Percentiles rank a stretch among this genome's conserved stretches.
phyloP scores from a whole-genome alignment of 2,113 vertebrate genomes.

The Odontesthes bonariensis region DNA sequence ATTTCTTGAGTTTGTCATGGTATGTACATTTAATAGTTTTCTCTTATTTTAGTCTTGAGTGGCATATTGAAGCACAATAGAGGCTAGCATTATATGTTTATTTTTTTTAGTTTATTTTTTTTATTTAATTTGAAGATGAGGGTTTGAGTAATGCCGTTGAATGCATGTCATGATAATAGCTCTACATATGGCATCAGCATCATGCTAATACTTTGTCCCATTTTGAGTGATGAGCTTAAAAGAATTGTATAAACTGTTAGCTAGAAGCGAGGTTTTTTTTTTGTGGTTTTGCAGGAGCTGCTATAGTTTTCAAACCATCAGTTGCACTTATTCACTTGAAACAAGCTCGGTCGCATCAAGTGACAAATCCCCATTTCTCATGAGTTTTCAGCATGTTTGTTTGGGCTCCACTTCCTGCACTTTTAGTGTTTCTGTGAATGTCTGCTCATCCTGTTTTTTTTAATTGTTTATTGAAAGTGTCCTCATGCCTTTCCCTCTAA shows the following conservation, averaged over 20 bases:
- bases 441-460: slow-evolving; percentile 18
- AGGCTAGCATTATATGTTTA: neutral
- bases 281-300: neutral
- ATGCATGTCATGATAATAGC: neutral
- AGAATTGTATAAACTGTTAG: neutral
- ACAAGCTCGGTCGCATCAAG: slow-evolving; percentile 16
- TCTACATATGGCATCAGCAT: neutral
- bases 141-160: neutral
- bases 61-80: neutral
- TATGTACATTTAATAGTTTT: slow-evolving; percentile 8
- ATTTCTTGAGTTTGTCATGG: neutral
- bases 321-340: neutral
- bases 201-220: neutral
- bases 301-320: neutral
- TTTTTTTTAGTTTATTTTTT: too few relatives aligned
- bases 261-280: slow-evolving; percentile 12
- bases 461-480: neutral
- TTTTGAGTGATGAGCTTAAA: neutral
- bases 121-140: neutral
- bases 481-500: neutral
- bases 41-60: slow-evolving; percentile 5
- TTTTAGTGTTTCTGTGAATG: slow-evolving; percentile 5
- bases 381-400: slow-evolving; percentile 61
- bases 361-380: slow-evolving; percentile 7
- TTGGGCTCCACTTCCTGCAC: slow-evolving; percentile 38